Conservation (phyloP, 1,140 invertebrate species). For the Watersipora subatra region DNA sequence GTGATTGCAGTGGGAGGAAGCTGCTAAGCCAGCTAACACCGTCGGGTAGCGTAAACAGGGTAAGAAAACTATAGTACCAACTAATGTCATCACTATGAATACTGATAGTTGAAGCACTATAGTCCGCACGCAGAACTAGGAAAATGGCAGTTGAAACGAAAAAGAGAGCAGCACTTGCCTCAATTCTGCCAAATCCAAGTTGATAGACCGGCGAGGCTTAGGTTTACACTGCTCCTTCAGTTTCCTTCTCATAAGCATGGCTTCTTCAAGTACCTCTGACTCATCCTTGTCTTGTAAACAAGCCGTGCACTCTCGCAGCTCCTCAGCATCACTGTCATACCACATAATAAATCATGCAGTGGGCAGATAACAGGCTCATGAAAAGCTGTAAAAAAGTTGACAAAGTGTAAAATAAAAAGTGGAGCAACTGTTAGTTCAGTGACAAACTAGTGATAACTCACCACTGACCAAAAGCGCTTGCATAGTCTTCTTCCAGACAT, state of each 20-base stretch:
- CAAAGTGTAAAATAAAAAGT: constrained; percentile 10
- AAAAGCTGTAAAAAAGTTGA: constrained; percentile 5
- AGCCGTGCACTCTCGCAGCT: constrained; percentile 48
- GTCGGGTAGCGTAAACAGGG: too few relatives aligned
- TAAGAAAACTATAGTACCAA: too few relatives aligned
- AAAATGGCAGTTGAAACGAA: too few relatives aligned
- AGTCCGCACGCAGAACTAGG: too few relatives aligned
- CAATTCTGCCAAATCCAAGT: background rate
- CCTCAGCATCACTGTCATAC: constrained; percentile 49
- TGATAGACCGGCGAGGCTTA: background rate
- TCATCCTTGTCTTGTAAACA: too few relatives aligned
- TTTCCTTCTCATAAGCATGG: background rate
- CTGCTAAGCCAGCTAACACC: too few relatives aligned
- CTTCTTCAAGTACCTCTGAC: background rate
- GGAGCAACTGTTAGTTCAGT: constrained; percentile 39
- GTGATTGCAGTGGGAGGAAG: too few relatives aligned
- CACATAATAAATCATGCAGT: constrained; percentile 14
- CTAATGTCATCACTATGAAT: too few relatives aligned
- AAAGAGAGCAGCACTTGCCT: too few relatives aligned
- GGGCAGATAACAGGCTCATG: background rate
- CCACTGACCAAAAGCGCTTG: constrained; percentile 51
- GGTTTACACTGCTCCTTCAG: background rate
- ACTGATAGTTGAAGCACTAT: too few relatives aligned
- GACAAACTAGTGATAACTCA: constrained; percentile 19
- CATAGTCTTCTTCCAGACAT: constrained; percentile 52